A percentile compares a stretch with the other conserved stretches of the same genome.
Conservation (phyloP, 1,140 invertebrate genomes). For the Drosophila kepulauana region DNA sequence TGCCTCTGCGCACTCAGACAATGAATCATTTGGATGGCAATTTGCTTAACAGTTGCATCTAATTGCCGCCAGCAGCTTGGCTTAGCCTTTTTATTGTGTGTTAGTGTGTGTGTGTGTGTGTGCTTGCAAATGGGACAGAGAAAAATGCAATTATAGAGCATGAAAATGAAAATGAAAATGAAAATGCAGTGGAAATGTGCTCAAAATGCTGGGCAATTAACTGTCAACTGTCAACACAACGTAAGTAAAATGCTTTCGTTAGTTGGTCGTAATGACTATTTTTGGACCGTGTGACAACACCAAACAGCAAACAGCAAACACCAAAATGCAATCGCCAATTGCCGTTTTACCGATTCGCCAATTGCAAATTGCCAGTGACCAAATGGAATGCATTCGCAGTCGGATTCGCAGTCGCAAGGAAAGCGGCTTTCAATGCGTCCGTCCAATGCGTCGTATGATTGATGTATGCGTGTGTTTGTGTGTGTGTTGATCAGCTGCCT, state of each 20-base stretch:
- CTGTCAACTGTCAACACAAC: slow-evolving; percentile 36
- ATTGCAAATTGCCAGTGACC: slow-evolving; percentile 31
- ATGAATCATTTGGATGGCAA: slow-evolving; percentile 2
- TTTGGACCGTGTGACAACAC: slow-evolving; percentile 65
- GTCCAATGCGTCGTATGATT: slow-evolving; percentile 66
- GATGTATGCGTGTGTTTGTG: slow-evolving; percentile 23
- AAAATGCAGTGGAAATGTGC: slow-evolving; percentile 48
- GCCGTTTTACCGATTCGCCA: slow-evolving; percentile 23
- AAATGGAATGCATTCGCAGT: background rate
- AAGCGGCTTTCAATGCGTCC: slow-evolving; percentile 27
- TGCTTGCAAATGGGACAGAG: slow-evolving; percentile 7
- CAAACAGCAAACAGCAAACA: slow-evolving; percentile 30
- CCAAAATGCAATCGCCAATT: slow-evolving; percentile 37
- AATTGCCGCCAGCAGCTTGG: slow-evolving; percentile 10
- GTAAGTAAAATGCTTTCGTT: slow-evolving; percentile 44
- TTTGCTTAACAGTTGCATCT: slow-evolving; percentile 21
- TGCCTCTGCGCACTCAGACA: background rate
- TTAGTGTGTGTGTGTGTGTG: too few relatives aligned
- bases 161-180: background rate
- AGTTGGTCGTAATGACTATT: slow-evolving; percentile 76
- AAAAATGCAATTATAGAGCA: slow-evolving; percentile 29
- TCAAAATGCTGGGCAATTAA: slow-evolving; percentile 66
- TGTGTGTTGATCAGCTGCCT: slow-evolving; percentile 39
- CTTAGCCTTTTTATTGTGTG: slow-evolving; percentile 3
- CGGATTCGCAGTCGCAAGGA: slow-evolving; percentile 24